These are phyloP conservation scores for Trachelus troglodyta DNA, from an alignment of 2,888 invertebrate genomes.

Conservation along the genomic window DNA sequence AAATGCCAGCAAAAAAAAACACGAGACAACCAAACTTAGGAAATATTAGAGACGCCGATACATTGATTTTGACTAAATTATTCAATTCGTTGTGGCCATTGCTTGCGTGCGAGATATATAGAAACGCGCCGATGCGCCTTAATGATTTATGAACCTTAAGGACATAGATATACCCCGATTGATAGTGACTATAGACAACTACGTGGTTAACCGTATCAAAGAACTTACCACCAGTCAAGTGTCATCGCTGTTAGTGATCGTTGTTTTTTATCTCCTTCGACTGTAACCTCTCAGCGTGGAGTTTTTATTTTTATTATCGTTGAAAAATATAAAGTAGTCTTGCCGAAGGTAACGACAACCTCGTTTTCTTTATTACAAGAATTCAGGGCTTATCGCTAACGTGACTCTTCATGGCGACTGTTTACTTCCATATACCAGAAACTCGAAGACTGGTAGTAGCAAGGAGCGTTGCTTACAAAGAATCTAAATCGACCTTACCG, in stretches of 20 bases:
- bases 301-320: not conserved
- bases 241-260: not conserved
- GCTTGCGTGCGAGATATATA: not conserved
- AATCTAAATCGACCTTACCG: not conserved
- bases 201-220: not conserved
- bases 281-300: not conserved
- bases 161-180: not conserved
- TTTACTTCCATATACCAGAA: not conserved
- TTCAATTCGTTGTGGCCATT: not conserved
- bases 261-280: not conserved
- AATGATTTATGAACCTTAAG: not conserved
- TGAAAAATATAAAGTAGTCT: not conserved
- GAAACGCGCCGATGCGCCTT: not conserved
- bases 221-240: not conserved
- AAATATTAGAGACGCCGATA: not conserved
- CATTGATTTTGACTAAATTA: not conserved
- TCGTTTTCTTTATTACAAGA: not conserved
- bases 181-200: not conserved
- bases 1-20: not conserved
- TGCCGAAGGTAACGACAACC: conserved; percentile 4
- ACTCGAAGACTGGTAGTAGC: not conserved
- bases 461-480: not conserved
- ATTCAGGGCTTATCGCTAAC: not conserved
- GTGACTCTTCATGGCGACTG: not conserved
- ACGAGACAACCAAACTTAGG: not conserved